phyloP scores from a whole-genome alignment of 2,888 invertebrate genomes.

The Allacma fusca region DNA sequence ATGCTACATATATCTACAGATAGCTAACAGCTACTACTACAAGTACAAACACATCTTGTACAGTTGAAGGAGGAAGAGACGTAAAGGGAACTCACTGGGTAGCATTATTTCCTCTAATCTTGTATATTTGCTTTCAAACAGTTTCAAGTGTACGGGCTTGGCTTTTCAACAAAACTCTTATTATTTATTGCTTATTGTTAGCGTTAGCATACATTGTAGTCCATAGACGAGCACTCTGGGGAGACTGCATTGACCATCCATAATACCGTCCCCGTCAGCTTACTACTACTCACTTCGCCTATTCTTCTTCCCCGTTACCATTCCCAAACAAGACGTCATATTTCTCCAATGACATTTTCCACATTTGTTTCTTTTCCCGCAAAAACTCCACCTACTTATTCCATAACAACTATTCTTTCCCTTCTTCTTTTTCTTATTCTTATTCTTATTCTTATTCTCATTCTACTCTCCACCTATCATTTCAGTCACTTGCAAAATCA shows the following conservation, averaged over 20 bases:
- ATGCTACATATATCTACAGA: too few species aligned
- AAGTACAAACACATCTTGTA: too few species aligned
- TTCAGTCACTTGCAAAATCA: too few species aligned
- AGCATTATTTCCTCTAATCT: slow-evolving; percentile 33
- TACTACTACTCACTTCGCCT: not conserved
- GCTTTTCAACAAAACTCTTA: slow-evolving; percentile 38
- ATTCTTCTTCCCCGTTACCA: not conserved
- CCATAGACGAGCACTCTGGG: not conserved
- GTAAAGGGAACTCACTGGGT: slow-evolving; percentile 6
- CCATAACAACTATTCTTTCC: too few species aligned
- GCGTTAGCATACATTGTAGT: too few species aligned
- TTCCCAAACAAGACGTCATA: not conserved
- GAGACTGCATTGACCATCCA: too few species aligned
- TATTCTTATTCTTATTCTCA: too few species aligned
- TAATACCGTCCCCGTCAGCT: not conserved
- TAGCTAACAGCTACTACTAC: too few species aligned
- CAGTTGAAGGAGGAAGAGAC: not conserved
- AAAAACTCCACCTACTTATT: not conserved
- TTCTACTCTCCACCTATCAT: too few species aligned
- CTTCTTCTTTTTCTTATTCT: too few species aligned
- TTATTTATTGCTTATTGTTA: slow-evolving; percentile 4
- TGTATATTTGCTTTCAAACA: not conserved
- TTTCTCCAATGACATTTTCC: slow-evolving; percentile 6
- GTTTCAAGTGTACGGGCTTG: slow-evolving; percentile 29
- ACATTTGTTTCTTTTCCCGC: slow-evolving; percentile 6